These are phyloP conservation scores for Nasonovia ribisnigri DNA, from an alignment of 2,888 invertebrate genomes.

Conservation along the genomic window DNA sequence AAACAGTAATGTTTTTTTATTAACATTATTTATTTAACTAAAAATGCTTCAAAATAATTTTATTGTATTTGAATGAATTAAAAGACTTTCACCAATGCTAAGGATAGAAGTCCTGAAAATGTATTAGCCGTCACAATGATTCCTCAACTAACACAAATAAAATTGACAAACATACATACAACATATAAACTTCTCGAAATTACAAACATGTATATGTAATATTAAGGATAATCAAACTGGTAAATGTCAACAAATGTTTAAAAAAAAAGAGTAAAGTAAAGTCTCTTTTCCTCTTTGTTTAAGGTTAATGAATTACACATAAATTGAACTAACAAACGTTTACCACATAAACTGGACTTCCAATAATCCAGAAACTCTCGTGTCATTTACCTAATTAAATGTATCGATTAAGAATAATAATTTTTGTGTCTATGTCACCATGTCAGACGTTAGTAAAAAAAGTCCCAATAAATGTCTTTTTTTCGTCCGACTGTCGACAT, in stretches of 20 bases:
- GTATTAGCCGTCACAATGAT: not conserved
- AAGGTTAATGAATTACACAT: conserved; percentile 53
- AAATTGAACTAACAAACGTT: conserved; percentile 58
- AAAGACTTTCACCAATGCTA: conserved; percentile 11
- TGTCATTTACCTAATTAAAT: conserved; percentile 62
- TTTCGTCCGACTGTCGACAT: conserved; percentile 65
- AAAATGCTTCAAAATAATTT: not conserved
- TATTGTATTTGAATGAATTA: conserved; percentile 22
- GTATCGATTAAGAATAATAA: conserved; percentile 53
- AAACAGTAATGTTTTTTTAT: not conserved
- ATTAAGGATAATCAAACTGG: conserved; percentile 49
- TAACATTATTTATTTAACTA: not conserved
- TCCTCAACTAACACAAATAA: conserved; percentile 12
- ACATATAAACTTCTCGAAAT: conserved; percentile 39
- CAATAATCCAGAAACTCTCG: conserved; percentile 21
- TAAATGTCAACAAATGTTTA: conserved; percentile 43
- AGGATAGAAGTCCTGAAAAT: not conserved
- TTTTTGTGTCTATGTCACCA: conserved; percentile 58
- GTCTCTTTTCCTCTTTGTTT: conserved; percentile 14
- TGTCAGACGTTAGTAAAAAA: conserved; percentile 63
- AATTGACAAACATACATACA: conserved; percentile 15
- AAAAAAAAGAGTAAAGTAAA: conserved; percentile 37
- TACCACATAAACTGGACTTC: conserved; percentile 47
- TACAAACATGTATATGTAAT: not conserved
- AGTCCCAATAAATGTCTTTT: conserved; percentile 64